Conservation (phyloP, 2,888 invertebrate species). For the Ophion obscuratus region DNA sequence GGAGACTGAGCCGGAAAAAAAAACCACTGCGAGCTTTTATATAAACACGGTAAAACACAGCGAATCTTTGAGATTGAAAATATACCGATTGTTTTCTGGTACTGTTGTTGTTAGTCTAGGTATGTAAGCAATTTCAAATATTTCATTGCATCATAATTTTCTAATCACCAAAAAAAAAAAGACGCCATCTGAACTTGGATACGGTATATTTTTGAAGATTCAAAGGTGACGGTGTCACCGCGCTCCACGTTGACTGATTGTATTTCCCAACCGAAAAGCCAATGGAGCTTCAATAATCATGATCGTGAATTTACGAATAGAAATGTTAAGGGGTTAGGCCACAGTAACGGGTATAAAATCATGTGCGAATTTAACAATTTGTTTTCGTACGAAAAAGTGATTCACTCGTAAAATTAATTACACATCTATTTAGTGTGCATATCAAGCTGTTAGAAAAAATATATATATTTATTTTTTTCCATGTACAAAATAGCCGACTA, state of each 20-base stretch:
- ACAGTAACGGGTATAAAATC: no score
- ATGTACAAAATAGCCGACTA: no score
- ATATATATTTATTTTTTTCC: no score
- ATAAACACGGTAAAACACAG: constrained; percentile 38
- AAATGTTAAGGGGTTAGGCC: no score
- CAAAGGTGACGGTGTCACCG: neutral
- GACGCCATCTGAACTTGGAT: constrained; percentile 38
- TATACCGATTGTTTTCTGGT: constrained; percentile 71
- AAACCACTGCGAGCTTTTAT: constrained; percentile 45
- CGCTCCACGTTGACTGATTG: no score
- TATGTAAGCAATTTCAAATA: constrained; percentile 72
- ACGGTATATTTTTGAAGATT: constrained; percentile 47
- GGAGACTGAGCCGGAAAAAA: constrained; percentile 57
- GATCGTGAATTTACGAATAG: no score
- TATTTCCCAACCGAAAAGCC: neutral
- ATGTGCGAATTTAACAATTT: no score
- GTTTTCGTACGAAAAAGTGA: no score
- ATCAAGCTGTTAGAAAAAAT: no score
- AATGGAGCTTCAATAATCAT: no score
- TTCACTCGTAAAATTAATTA: no score
- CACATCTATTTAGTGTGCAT: no score
- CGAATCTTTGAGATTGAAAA: constrained; percentile 32
- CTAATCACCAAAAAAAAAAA: constrained; percentile 51
- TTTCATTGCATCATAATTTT: constrained; percentile 69
- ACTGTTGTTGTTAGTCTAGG: constrained; percentile 74